Percentiles rank a stretch among this genome's conserved stretches.
Conservation (phyloP, 2,113 vertebrate genomes). For the Festucalex cinctus region DNA sequence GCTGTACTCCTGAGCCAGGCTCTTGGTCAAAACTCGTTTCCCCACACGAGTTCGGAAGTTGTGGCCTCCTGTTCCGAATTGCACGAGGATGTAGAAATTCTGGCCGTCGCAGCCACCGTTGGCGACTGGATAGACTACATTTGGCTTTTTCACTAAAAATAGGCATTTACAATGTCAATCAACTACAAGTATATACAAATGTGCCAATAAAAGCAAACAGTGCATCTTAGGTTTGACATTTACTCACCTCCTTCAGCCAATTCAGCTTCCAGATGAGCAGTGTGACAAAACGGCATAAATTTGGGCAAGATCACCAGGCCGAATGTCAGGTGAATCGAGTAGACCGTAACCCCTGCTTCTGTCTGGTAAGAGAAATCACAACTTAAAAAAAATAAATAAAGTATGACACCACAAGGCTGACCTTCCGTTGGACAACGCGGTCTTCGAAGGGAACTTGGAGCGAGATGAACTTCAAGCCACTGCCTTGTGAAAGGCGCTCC, state of each 20-base stretch:
- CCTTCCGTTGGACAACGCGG: constrained; percentile 55
- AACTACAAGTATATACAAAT: too few relatives aligned
- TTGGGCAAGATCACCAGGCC: constrained; percentile 55
- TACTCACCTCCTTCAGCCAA: constrained; percentile 43
- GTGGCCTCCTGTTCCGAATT: constrained; percentile 33
- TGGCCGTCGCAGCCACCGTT: constrained; percentile 52
- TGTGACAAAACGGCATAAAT: constrained; percentile 34
- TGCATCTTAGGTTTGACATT: neutral
- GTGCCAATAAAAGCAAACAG: too few relatives aligned
- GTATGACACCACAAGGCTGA: too few relatives aligned
- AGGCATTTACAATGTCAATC: too few relatives aligned
- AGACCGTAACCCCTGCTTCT: neutral
- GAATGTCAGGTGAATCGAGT: constrained; percentile 53
- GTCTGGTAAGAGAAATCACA: constrained; percentile 42
- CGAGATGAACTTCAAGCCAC: constrained; percentile 58
- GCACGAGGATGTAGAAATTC: constrained; percentile 53
- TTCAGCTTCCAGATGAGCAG: constrained; percentile 36
- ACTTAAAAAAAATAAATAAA: too few relatives aligned
- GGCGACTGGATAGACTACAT: constrained; percentile 38
- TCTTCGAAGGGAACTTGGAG: constrained; percentile 68
- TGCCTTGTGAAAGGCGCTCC: constrained; percentile 49
- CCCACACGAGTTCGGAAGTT: constrained; percentile 54
- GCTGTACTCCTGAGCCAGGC: constrained; percentile 43
- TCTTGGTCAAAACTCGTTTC: constrained; percentile 24
- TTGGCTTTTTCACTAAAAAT: neutral